Evolutionary conservation across 2,888 invertebrate genomes (phyloP).

Genomic region (Drosophila falleni): DNA sequence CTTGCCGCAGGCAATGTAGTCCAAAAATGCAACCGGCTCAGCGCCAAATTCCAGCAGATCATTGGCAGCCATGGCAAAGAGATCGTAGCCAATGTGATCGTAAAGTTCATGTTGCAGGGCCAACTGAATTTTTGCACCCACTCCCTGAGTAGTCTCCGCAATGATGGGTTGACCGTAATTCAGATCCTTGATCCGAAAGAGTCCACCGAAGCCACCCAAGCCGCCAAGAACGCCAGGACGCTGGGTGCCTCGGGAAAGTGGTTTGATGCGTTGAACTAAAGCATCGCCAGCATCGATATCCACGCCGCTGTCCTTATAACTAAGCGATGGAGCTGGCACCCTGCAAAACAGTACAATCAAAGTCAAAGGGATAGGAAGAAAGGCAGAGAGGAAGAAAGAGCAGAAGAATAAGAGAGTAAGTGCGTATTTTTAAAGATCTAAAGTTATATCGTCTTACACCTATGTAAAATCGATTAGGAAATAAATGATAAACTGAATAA

Average conservation of each 20-base stretch:
- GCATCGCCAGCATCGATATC: constrained; percentile 96
- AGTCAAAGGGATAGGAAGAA: background rate
- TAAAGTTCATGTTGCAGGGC: constrained; percentile 92
- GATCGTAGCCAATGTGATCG: constrained; percentile 95
- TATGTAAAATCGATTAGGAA: background rate
- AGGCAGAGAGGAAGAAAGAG: background rate
- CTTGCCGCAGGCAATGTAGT: constrained; percentile 97
- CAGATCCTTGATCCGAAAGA: constrained; percentile 93
- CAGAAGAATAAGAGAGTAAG: background rate
- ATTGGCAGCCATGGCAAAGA: constrained; percentile 99
- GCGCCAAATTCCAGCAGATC: constrained; percentile 98
- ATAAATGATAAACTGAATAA: background rate
- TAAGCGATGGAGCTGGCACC: constrained; percentile 85
- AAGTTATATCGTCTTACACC: background rate
- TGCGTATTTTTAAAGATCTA: background rate
- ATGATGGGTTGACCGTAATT: constrained; percentile 92
- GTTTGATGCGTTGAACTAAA: constrained; percentile 93
- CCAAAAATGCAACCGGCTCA: constrained; percentile 97
- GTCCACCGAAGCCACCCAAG: constrained; percentile 97
- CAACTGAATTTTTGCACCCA: constrained; percentile 98
- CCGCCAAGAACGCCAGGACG: constrained; percentile 92
- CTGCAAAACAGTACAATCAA: constrained; percentile 1
- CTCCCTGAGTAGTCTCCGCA: constrained; percentile 98
- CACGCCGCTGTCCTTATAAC: constrained; percentile 96
- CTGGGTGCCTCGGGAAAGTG: constrained; percentile 91